These are phyloP conservation scores for Zaprionus kolodkinae DNA, from an alignment of 1,140 invertebrate species.

Conservation along the genomic window DNA sequence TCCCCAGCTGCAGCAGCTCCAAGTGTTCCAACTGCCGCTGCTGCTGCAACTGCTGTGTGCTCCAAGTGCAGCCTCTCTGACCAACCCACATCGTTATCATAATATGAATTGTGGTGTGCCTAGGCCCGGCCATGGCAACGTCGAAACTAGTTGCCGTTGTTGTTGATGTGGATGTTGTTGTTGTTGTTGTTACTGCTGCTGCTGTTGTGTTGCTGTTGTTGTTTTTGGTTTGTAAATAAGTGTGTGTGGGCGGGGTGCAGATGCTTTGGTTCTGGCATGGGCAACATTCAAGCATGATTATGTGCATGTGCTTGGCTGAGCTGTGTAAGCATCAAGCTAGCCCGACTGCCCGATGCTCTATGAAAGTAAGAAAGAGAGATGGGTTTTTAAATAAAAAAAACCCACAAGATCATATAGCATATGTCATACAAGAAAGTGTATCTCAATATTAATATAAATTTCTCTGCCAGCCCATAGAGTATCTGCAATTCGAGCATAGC, in stretches of 20 bases:
- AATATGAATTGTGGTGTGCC: constrained; percentile 67
- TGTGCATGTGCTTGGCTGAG: constrained; percentile 48
- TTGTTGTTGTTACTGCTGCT: background rate
- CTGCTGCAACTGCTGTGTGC: constrained; percentile 37
- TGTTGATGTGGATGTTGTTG: constrained; percentile 3
- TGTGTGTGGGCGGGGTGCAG: constrained; percentile 25
- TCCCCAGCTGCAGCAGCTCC: constrained; percentile 23
- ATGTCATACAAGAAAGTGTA: background rate
- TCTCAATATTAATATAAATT: too few species aligned
- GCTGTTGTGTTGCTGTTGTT: constrained; percentile 15
- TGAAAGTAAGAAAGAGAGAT: too few species aligned
- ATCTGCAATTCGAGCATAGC: constrained; percentile 14
- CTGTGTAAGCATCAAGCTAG: background rate
- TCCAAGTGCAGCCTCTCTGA: constrained; percentile 37
- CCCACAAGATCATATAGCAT: background rate
- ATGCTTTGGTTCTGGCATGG: constrained; percentile 37
- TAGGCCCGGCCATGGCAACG: constrained; percentile 26
- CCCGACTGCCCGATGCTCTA: constrained; percentile 14
- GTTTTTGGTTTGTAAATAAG: constrained; percentile 24
- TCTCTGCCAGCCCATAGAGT: background rate
- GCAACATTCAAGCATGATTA: constrained; percentile 55
- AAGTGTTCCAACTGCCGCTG: constrained; percentile 14
- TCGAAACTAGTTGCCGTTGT: constrained; percentile 44
- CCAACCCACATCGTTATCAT: constrained; percentile 80
- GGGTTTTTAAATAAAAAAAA: background rate